A percentile compares a stretch with the other conserved stretches of the same genome.
These are phyloP conservation scores for Diabrotica undecimpunctata DNA, from an alignment of 1,140 invertebrate genomes.

Conservation along the genomic window DNA sequence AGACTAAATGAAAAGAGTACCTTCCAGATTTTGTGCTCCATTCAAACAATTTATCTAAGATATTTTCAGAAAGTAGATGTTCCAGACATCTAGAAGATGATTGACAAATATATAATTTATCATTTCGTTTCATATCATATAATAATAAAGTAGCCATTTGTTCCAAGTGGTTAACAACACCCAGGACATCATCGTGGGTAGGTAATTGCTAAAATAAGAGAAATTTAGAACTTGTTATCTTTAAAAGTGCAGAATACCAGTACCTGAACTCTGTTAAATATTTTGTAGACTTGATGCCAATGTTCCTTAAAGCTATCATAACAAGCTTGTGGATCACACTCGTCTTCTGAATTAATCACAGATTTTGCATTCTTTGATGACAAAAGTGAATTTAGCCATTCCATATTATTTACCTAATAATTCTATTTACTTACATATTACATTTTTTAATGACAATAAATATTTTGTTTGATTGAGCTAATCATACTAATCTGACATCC, in stretches of 20 bases:
- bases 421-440: not conserved
- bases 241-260: slow-evolving; percentile 19
- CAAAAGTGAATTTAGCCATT: slow-evolving; percentile 39
- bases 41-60: slow-evolving; percentile 72
- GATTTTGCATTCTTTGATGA: slow-evolving; percentile 33
- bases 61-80: slow-evolving; percentile 71
- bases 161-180: slow-evolving; percentile 88
- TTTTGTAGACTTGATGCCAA: slow-evolving; percentile 87
- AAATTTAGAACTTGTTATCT: not conserved
- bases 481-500: too few species aligned
- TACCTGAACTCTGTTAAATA: slow-evolving; percentile 63
- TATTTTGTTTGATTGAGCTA: too few species aligned
- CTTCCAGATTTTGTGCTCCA: slow-evolving; percentile 73
- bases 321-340: slow-evolving; percentile 72
- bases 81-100: slow-evolving; percentile 69
- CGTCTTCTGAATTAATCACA: slow-evolving; percentile 39
- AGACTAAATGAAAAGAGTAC: slow-evolving; percentile 38
- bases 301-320: slow-evolving; percentile 92
- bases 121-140: slow-evolving; percentile 65
- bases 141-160: slow-evolving; percentile 87
- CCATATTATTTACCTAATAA: slow-evolving; percentile 25
- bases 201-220: slow-evolving; percentile 47
- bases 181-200: slow-evolving; percentile 78
- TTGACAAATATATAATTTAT: slow-evolving; percentile 45
- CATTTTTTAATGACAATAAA: not conserved